phyloP scores from a whole-genome alignment of 2,113 vertebrate genomes.

The Eupsittula cactorum region DNA sequence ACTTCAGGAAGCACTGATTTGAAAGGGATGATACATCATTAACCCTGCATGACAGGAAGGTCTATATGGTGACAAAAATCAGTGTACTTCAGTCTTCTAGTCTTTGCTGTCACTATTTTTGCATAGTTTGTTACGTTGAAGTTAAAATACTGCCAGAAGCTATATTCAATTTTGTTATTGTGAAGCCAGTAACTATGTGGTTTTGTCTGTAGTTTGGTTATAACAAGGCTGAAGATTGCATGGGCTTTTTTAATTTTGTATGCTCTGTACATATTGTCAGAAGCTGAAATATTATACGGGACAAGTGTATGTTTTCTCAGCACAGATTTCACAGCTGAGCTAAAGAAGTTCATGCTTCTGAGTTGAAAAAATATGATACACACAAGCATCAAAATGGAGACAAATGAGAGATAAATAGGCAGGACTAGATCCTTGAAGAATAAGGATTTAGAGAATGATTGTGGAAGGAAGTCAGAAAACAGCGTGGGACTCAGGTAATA shows the following conservation, averaged over 20 bases:
- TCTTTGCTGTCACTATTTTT: neutral
- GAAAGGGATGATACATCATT: neutral
- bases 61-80: neutral
- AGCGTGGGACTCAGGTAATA: neutral
- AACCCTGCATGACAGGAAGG: neutral
- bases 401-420: neutral
- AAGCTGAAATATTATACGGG: neutral
- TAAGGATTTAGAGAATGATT: neutral
- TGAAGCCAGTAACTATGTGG: neutral
- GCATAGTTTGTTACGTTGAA: neutral
- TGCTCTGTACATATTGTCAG: neutral
- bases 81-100: neutral
- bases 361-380: neutral
- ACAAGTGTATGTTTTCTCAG: neutral
- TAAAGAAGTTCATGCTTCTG: neutral
- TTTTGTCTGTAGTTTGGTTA: neutral
- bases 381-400: neutral
- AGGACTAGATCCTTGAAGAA: neutral
- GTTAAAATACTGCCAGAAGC: neutral
- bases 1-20: neutral
- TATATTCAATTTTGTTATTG: neutral
- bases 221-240: neutral
- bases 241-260: neutral
- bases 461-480: slow-evolving; percentile 6
- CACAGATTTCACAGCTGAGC: neutral